Evolutionary conservation across 2,888 invertebrate species (phyloP), one percentile per base, ranked within the genome.

Genomic region (Hecatera dysodea): DNA sequence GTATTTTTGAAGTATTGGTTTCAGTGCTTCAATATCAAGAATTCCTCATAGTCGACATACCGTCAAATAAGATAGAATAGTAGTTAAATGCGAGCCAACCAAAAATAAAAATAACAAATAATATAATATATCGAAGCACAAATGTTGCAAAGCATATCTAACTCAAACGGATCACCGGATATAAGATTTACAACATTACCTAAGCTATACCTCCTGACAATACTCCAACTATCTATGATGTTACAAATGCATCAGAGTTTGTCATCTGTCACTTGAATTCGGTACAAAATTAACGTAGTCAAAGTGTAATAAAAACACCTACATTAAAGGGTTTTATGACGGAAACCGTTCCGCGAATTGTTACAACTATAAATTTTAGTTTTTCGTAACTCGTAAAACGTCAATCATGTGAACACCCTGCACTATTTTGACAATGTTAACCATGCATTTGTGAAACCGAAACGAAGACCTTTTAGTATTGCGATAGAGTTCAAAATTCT

Each of bases 341-440:
- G 90, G 90, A 90, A 91, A 90, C 90, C 87, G 90, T 95, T 95
- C 95, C 87, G 94, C 93, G 95, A 95, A 95, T 93, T 92, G 85
- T 85, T 74, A 87, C 81, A 87, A 87, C 88, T 90, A 93, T 94
- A 95, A 94, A 94, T 92, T 91, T 89, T 87, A 87, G 75, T 90
- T 88, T 88, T 89, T 87, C 88, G 81, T n/a, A n/a, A 86, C 81
- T 88, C 91, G 86, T 93, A 92, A 94, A 94, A 91, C 82, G 93
- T 94, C 92, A 92, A 93, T 93, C 94, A 93, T 82, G 85, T 84
- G 84, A 86, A 88, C 90, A 89, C 88, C 86, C 84, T 81, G 83
- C 75, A 75, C 82, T 83, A 72, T 61, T 78, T 81, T 50, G 67
- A 84, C 84, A 79, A 83, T 36, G 50, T 79, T 64, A 73, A 48